phyloP scores from a whole-genome alignment of 2,113 vertebrate species.

The Cyprinodon variegatus region DNA sequence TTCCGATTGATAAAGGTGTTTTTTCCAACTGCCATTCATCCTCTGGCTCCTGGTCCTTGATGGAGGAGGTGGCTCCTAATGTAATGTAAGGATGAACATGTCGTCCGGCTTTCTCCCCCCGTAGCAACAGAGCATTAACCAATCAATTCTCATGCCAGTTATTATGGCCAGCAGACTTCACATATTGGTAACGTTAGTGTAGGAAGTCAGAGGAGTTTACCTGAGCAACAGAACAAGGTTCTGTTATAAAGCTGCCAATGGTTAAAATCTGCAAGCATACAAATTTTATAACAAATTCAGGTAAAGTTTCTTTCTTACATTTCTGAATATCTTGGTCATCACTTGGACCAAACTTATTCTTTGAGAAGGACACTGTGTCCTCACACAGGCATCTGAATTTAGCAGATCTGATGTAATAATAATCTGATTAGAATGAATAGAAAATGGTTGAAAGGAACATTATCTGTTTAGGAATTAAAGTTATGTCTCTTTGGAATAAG shows the following conservation, averaged over 20 bases:
- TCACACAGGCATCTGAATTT: constrained; percentile 5
- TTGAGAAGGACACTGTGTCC: neutral
- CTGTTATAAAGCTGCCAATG: neutral
- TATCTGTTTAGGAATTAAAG: constrained; percentile 22
- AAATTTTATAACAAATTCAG: neutral
- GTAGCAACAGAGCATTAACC: neutral
- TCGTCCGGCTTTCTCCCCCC: too few relatives aligned
- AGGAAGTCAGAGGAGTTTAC: neutral
- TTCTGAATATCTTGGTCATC: neutral
- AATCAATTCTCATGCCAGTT: neutral
- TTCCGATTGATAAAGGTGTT: too few relatives aligned
- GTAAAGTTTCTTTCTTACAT: neutral
- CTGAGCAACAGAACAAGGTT: neutral
- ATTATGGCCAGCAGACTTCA: neutral
- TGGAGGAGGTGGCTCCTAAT: too few relatives aligned
- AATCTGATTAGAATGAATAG: constrained; percentile 18
- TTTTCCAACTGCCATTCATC: too few relatives aligned
- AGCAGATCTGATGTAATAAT: neutral
- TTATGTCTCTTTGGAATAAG: constrained; percentile 18
- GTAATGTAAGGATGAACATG: too few relatives aligned
- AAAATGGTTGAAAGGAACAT: constrained; percentile 7
- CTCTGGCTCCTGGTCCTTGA: too few relatives aligned
- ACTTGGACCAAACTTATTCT: neutral
- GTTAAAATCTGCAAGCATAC: neutral
- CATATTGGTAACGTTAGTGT: neutral